Percentiles rank a stretch among this genome's conserved stretches.
Conservation (phyloP, 2,797 vertebrate species). For the Remorina albescens region DNA sequence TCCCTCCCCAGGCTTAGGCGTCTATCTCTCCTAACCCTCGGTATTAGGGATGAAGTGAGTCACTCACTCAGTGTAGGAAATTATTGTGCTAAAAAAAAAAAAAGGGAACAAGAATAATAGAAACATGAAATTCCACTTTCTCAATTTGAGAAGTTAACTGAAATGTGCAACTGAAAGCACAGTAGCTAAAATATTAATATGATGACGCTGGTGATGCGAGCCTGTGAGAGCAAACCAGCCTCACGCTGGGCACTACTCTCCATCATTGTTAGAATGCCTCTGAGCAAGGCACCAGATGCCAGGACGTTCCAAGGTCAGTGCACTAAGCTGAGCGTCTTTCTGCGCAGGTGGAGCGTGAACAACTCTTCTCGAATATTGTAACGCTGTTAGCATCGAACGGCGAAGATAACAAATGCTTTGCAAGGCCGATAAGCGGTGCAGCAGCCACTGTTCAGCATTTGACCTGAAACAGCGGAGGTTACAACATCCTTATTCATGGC, state of each 20-base stretch:
- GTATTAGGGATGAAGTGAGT: constrained; percentile 28
- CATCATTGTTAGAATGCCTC: constrained; percentile 52
- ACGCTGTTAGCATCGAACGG: constrained; percentile 31
- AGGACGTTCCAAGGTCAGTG: constrained; percentile 54
- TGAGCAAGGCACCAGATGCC: constrained; percentile 67
- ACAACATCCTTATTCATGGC: constrained; percentile 15
- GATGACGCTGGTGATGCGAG: constrained; percentile 11
- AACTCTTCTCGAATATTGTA: constrained; percentile 32
- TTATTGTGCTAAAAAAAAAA: neutral
- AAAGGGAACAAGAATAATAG: neutral
- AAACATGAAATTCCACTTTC: constrained; percentile 50
- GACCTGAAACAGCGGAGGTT: constrained; percentile 40
- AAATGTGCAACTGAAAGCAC: constrained; percentile 32
- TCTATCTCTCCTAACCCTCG: constrained; percentile 4
- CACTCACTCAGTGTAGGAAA: constrained; percentile 27
- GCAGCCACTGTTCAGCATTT: constrained; percentile 34
- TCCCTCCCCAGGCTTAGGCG: constrained; percentile 25
- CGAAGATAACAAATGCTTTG: constrained; percentile 33
- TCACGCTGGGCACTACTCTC: constrained; percentile 36
- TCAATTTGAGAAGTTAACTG: constrained; percentile 30
- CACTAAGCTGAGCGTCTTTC: constrained; percentile 49
- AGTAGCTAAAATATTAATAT: constrained; percentile 46
- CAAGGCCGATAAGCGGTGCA: constrained; percentile 18
- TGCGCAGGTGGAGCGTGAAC: constrained; percentile 54
- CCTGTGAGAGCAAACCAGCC: constrained; percentile 24